Conservation (phyloP, 2,113 vertebrate genomes). For the Gopherus evgoodei region DNA sequence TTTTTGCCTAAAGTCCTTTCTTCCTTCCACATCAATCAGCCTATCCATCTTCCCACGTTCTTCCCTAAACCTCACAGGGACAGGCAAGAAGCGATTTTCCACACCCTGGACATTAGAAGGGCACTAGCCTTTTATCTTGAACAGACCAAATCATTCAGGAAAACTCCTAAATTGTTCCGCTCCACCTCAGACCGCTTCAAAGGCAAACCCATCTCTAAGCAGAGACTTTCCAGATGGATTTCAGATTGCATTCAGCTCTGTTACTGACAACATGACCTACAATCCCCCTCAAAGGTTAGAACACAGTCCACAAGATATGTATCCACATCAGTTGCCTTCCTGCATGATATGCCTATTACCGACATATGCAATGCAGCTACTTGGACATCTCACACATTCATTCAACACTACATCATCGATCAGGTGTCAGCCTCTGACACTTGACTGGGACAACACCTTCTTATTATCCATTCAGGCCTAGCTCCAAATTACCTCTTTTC, state of each 20-base stretch:
- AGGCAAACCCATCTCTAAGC: not conserved
- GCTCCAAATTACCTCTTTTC: too few species aligned
- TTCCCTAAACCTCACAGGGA: not conserved
- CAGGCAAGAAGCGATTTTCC: not conserved
- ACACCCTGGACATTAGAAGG: not conserved
- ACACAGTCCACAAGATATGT: not conserved
- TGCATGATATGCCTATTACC: too few species aligned
- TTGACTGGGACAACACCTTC: too few species aligned
- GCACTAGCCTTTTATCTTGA: not conserved
- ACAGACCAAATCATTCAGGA: not conserved
- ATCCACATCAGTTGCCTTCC: not conserved
- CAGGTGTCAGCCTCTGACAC: too few species aligned
- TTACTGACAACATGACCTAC: not conserved
- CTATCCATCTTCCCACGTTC: not conserved
- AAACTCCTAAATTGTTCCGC: not conserved
- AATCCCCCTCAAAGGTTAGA: not conserved
- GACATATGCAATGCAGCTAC: too few species aligned
- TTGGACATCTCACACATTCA: too few species aligned
- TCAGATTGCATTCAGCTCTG: not conserved
- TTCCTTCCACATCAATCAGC: not conserved
- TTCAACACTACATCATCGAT: too few species aligned
- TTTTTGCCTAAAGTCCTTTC: not conserved
- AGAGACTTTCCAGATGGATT: not conserved
- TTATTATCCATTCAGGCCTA: too few species aligned
- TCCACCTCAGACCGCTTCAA: not conserved